Base-by-base conservation (phyloP, 2,797 vertebrate species). In the Cuniculus paca region DNA sequence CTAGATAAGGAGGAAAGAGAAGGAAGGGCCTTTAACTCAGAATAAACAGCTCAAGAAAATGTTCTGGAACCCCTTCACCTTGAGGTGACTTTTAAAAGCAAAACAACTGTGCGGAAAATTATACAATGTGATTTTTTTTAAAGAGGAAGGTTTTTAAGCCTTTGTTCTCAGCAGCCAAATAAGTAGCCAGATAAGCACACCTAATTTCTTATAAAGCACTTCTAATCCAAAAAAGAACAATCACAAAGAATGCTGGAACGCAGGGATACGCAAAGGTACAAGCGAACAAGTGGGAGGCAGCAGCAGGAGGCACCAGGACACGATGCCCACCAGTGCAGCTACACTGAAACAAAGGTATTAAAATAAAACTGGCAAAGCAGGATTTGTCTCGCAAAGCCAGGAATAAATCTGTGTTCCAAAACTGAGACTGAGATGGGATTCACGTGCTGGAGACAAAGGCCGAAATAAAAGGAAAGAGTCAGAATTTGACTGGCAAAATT, bases 91-190 rank as follows among this genome's bases (percentile, higher is more conserved):
- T 91, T 81, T 45, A 36, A 88, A 92, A 80, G 31, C 28, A 63
- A 95, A 92, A 39, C 88, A 65, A 63, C 50, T 17, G 42, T 12
- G 75, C 45, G 13, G 13, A 94, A 85, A 85, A 86, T 39, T 61
- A 54, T 9, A 56, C 65, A 39, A 14, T 6, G 24, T 36, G 9
- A 31, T 88, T 42, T 56, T 88, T 42, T 70, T 63, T 42, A 68
- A 81, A 19, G 20, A 61, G n/a, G 4, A 45, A 61, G 17, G 36
- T 26, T 80, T 80, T 86, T 80, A 91, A 72, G 56, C 90, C 34
- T 91, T 78, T 87, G 45, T 96, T 77, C 63, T 42, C 19, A 88
- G 82, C 68, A 70, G 22, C 45, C 70, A 65, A 70, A 90, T 74
- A 93, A 81, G 83, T 52, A 72, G 26, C 39, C 63, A 65, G 63